These are phyloP conservation scores for Hylia prasina DNA, from an alignment of 2,113 vertebrate genomes.

Conservation along the genomic window DNA sequence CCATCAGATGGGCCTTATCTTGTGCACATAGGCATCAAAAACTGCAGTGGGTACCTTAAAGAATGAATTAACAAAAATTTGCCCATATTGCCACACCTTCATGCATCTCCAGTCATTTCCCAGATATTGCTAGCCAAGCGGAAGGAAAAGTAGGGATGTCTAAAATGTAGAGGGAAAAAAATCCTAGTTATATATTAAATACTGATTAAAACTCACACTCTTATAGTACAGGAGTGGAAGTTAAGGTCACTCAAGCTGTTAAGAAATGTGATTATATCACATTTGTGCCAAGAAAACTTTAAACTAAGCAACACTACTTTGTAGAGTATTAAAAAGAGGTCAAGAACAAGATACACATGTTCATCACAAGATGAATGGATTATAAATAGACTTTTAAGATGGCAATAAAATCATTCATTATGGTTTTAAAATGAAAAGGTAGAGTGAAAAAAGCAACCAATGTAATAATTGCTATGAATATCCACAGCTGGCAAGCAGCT, in stretches of 20 bases:
- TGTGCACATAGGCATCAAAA: background rate
- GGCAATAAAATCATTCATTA: slow-evolving; percentile 43
- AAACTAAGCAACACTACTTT: background rate
- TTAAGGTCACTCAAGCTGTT: slow-evolving; percentile 12
- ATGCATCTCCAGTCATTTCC: background rate
- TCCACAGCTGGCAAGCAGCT: slow-evolving; percentile 58
- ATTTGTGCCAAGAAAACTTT: slow-evolving; percentile 17
- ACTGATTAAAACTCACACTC: background rate
- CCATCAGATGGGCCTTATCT: background rate
- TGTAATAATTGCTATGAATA: slow-evolving; percentile 44
- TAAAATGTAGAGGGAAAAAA: background rate
- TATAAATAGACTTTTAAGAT: slow-evolving; percentile 46
- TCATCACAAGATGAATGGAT: slow-evolving; percentile 21
- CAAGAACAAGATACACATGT: background rate
- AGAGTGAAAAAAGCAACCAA: background rate
- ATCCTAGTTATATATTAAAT: background rate
- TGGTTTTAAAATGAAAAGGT: slow-evolving; percentile 19
- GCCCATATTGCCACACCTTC: background rate
- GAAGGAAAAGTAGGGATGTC: background rate
- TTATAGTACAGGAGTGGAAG: background rate
- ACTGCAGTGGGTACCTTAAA: background rate
- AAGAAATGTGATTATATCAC: background rate
- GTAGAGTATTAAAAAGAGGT: background rate
- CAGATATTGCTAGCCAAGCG: background rate
- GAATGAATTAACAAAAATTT: background rate